Evolutionary conservation across 2,113 vertebrate genomes (phyloP).

Genomic region (Pomatorhinus ruficollis): DNA sequence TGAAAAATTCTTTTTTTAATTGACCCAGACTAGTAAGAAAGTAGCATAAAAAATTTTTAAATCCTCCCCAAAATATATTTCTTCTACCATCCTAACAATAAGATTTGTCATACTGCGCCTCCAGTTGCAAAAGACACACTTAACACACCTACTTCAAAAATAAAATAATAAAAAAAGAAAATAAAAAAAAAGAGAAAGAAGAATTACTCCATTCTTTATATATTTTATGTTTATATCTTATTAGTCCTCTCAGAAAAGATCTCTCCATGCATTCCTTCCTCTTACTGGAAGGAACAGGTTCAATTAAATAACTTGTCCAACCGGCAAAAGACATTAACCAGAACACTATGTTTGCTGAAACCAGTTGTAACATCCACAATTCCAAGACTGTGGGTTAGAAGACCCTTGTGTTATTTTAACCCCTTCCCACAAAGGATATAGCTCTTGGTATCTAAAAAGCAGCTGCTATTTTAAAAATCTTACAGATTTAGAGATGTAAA

Average conservation of each 20-base stretch:
- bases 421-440: background rate
- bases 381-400: background rate
- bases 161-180: background rate
- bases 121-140: background rate
- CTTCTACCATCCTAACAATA: background rate
- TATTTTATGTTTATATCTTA: background rate
- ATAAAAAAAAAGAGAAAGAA: background rate
- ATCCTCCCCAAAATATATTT: background rate
- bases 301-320: background rate
- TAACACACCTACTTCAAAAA: background rate
- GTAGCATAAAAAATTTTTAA: background rate
- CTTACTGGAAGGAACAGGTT: background rate
- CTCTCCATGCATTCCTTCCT: background rate
- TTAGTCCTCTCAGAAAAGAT: background rate
- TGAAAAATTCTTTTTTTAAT: background rate
- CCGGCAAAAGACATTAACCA: background rate
- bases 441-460: background rate
- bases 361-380: background rate
- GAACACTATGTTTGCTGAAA: background rate
- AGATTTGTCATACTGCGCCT: background rate
- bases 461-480: background rate
- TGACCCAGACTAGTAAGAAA: background rate
- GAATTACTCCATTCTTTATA: background rate
- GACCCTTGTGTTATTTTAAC: background rate
- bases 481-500: background rate